phyloP scores from a whole-genome alignment of 2,113 vertebrate genomes.

The Thymallus thymallus region DNA sequence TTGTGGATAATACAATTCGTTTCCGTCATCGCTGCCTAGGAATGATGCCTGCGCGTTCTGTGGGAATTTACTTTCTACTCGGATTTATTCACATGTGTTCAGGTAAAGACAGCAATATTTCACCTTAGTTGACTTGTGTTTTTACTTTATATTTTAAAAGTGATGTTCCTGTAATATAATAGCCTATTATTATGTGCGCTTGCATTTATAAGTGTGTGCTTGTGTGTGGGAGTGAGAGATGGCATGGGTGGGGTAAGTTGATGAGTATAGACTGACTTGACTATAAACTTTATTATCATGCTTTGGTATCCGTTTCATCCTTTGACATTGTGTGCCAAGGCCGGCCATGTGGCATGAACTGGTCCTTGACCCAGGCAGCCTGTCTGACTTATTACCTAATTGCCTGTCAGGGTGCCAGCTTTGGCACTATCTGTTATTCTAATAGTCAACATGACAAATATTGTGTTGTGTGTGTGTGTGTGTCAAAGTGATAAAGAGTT shows the following conservation, averaged over 20 bases:
- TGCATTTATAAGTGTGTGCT: background rate
- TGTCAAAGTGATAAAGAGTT: background rate
- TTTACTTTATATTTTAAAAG: background rate
- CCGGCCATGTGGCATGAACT: background rate
- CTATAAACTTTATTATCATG: background rate
- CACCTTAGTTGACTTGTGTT: background rate
- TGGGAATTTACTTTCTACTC: slow-evolving; percentile 62
- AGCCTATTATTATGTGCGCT: background rate
- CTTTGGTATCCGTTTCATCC: background rate
- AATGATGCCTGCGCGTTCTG: slow-evolving; percentile 64
- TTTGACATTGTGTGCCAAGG: background rate
- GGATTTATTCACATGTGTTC: slow-evolving; percentile 61
- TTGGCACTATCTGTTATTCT: background rate
- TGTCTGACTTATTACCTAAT: background rate
- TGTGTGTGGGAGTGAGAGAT: background rate
- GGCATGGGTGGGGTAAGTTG: background rate
- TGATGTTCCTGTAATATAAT: background rate
- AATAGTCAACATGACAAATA: background rate
- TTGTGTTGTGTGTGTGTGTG: slow-evolving; percentile 13
- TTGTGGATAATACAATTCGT: slow-evolving; percentile 55
- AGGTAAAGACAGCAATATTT: slow-evolving; percentile 55
- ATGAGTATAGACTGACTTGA: background rate
- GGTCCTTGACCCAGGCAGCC: background rate
- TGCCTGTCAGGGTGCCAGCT: background rate
- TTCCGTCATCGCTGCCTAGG: slow-evolving; percentile 35